These are phyloP conservation scores for Carcina quercana DNA, from an alignment of 2,888 invertebrate species.

Conservation along the genomic window DNA sequence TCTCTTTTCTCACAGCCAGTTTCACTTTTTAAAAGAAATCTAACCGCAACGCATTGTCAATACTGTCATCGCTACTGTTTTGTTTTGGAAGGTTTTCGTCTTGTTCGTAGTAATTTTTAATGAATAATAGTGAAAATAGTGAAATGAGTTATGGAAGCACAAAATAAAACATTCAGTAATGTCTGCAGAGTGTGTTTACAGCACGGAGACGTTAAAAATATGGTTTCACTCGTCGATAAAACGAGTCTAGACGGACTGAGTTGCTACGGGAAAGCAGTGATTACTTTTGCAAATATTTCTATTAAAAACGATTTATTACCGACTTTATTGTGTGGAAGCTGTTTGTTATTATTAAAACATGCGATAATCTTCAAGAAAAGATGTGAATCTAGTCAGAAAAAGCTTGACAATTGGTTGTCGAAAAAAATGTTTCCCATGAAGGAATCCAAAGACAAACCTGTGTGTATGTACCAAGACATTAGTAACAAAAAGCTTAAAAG, in stretches of 20 bases:
- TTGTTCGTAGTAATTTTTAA: too few species aligned
- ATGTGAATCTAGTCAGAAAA: constrained; percentile 42
- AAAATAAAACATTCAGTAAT: constrained; percentile 34
- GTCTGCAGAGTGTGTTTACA: constrained; percentile 53
- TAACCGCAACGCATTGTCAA: not conserved
- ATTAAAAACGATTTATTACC: constrained; percentile 42
- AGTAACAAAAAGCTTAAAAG: constrained; percentile 8
- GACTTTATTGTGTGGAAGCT: constrained; percentile 41
- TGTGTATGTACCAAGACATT: constrained; percentile 33
- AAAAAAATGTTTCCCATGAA: constrained; percentile 12
- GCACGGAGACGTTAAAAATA: constrained; percentile 27
- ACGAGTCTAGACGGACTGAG: constrained; percentile 33
- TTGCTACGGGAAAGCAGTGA: constrained; percentile 41
- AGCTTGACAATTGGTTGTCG: constrained; percentile 24
- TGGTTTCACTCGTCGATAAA: constrained; percentile 42
- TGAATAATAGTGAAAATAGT: too few species aligned
- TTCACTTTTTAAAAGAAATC: not conserved
- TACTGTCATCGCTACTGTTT: not conserved
- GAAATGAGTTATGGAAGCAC: constrained; percentile 28
- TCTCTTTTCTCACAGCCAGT: not conserved
- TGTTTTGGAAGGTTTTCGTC: not conserved
- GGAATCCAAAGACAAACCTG: constrained; percentile 27
- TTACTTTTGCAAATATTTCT: constrained; percentile 35
- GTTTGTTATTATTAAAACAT: constrained; percentile 42
- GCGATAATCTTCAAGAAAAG: constrained; percentile 47